phyloP scores from a whole-genome alignment of 2,797 vertebrate species.

The Euphonia xanthogaster region DNA sequence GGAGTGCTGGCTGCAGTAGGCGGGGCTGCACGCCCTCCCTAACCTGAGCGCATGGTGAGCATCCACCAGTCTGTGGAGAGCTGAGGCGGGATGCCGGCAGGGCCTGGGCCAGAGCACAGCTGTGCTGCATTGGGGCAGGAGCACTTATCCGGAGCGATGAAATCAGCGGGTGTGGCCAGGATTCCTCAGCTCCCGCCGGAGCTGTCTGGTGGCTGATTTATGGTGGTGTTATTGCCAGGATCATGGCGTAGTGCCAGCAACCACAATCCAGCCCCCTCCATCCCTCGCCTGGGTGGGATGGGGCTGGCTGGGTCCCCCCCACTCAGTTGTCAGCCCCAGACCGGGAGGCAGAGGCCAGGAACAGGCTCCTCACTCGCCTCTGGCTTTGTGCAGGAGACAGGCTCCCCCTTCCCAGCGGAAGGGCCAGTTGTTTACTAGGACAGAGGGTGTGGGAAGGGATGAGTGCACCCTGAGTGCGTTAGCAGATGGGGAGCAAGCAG shows the following conservation, averaged over 20 bases:
- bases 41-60: fast-evolving
- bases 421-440: neutral
- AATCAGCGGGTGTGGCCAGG: slow-evolving; percentile 33
- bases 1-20: fast-evolving
- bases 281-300: neutral
- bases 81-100: fast-evolving
- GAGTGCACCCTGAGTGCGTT: neutral
- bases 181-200: neutral
- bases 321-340: neutral
- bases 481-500: slow-evolving; percentile 13
- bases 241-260: neutral
- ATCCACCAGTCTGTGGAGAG: neutral
- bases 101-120: neutral
- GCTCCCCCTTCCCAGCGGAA: neutral
- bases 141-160: neutral
- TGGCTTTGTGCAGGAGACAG: neutral
- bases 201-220: neutral
- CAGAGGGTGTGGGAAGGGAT: slow-evolving; percentile 14
- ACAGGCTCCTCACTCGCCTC: neutral
- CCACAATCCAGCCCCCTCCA: fast-evolving
- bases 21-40: fast-evolving
- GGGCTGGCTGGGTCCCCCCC: neutral
- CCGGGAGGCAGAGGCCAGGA: fast-evolving
- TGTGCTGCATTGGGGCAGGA: neutral
- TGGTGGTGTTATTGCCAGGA: slow-evolving; percentile 14